Base-by-base conservation (phyloP, 2,797 vertebrate species). In the Smutsia temminckii region DNA sequence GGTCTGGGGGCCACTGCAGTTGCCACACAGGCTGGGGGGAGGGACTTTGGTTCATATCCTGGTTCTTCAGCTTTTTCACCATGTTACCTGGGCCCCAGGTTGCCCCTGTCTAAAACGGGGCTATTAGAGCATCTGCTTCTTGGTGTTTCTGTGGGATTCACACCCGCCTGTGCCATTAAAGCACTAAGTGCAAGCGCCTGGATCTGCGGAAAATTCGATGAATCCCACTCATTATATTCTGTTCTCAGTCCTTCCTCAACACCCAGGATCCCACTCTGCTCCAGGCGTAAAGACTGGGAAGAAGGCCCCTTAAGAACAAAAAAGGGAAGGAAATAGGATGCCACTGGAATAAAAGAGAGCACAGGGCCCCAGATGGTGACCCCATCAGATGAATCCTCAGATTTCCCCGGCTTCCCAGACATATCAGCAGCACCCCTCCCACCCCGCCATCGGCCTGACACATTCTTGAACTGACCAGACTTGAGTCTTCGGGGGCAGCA, bases 1-100 rank as follows among this genome's bases (percentile, higher is more conserved):
- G 0, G 32, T 10, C 78, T 63, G 8, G 37, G 29, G 29, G 23
- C 11, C 10, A 59, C 25, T 1, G 3, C 17, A 21, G 78, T 2
- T 0, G 18, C 59, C n/a, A 20, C 13, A 0, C 12, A 20, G 18
- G 8, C 32, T 3, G 61, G 25, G n/a, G 10, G 8, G 25, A 16
- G 29, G 5, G 57, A 78, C 51, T 21, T 1, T 1, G 37, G 51
- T 32, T 74, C 37, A 25, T 40, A 8, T 11, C 61, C 51, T 3
- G 42, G 77, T 29, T 64, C 83, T 27, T 57, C 83, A 11, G 63
- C 37, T 0, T 0, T 18, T 29, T 5, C 16, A 20, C 46, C 18
- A 2, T 1, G 11, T 25, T 18, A 42, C 75, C 77, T 32, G n/a
- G 29, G 42, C 71, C 57, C 75, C 8, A 0, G 75, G 55, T 1